Evolutionary conservation across 2,888 invertebrate genomes (phyloP).

Genomic region (Nowickia ferox): DNA sequence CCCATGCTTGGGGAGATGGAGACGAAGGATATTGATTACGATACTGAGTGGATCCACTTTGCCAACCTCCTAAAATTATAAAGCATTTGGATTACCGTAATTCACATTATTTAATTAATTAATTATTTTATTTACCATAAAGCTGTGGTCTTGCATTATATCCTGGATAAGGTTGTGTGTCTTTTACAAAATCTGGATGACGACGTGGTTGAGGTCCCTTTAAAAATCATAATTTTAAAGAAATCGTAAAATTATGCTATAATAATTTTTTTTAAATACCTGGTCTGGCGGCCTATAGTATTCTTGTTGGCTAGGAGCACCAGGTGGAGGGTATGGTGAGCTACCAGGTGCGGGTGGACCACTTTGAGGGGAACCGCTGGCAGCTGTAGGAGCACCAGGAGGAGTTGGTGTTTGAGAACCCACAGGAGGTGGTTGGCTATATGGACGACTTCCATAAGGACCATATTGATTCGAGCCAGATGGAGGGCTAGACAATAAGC

Average conservation of each 20-base stretch:
- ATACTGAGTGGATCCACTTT: conserved; percentile 85
- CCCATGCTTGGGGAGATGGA: conserved; percentile 81
- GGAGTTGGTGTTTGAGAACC: conserved; percentile 84
- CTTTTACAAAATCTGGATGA: conserved; percentile 93
- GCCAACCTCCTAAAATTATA: conserved; percentile 85
- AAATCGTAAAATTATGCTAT: not conserved
- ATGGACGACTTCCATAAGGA: conserved; percentile 81
- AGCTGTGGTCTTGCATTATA: conserved; percentile 87
- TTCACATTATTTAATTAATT: not conserved
- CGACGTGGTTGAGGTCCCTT: conserved; percentile 88
- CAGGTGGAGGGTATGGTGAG: conserved; percentile 81
- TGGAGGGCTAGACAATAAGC: conserved; percentile 77
- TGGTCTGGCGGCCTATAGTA: conserved; percentile 84
- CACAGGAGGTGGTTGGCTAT: conserved; percentile 83
- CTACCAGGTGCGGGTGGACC: conserved; percentile 83
- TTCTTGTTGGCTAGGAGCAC: conserved; percentile 84
- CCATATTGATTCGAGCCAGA: conserved; percentile 83
- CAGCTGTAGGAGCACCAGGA: conserved; percentile 79
- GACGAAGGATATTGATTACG: conserved; percentile 83
- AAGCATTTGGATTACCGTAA: not conserved
- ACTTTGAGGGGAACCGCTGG: conserved; percentile 81
- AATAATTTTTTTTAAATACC: conserved; percentile 74
- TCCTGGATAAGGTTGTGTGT: conserved; percentile 87
- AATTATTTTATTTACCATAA: conserved; percentile 84
- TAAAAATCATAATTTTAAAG: not conserved